Evolutionary conservation across 2,797 vertebrate species (phyloP).

Genomic region (Darevskia mixta): DNA sequence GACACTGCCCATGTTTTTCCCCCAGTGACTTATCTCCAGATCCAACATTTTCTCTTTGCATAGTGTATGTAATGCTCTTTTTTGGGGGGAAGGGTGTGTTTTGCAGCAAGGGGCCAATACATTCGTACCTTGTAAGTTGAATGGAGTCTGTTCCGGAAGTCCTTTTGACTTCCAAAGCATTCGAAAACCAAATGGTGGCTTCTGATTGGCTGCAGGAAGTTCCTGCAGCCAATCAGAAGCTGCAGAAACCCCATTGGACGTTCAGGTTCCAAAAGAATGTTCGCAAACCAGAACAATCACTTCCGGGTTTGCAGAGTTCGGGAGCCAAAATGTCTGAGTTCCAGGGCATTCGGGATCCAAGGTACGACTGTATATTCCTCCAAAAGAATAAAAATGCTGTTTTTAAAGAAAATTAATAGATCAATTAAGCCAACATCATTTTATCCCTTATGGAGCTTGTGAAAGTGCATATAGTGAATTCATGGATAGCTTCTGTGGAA

Average conservation of each 20-base stretch:
- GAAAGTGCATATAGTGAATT: constrained; percentile 17
- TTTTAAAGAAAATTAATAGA: neutral
- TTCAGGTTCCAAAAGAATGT: no score
- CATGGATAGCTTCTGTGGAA: constrained; percentile 41
- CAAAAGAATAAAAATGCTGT: neutral
- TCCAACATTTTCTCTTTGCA: neutral
- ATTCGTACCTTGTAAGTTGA: no score
- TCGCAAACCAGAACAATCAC: no score
- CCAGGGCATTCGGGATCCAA: no score
- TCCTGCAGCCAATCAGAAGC: no score
- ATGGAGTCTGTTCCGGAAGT: no score
- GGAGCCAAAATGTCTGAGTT: no score
- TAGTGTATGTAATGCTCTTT: neutral
- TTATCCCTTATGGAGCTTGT: constrained; percentile 45
- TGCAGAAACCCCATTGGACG: no score
- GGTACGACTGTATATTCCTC: neutral
- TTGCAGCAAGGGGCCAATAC: neutral
- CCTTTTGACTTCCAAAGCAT: no score
- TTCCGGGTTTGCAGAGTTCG: no score
- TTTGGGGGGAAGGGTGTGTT: rapidly evolving
- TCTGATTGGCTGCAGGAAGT: neutral
- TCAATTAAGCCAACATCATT: neutral
- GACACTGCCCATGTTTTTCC: neutral
- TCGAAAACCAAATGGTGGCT: no score
- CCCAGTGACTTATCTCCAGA: neutral